Evolutionary conservation across 1,140 invertebrate species (phyloP), one percentile per base, ranked within the genome.

Genomic region (Eupristina koningsbergeri): DNA sequence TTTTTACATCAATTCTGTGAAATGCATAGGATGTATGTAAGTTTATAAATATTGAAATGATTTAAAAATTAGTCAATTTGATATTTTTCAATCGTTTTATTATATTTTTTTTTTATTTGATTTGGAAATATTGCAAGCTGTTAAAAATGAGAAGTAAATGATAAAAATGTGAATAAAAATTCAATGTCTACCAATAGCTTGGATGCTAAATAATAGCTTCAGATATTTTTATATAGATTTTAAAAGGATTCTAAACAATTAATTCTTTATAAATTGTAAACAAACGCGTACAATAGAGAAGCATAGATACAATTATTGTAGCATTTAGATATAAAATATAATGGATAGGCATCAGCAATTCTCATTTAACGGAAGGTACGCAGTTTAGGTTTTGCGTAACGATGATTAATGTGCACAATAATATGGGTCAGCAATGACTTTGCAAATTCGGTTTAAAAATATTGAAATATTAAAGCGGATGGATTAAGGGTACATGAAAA

Each of bases 381-480:
- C 36, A 11, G 36, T n/a, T 71, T 71, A 71, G 15, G 36, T 71
- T 41, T 71, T n/a, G 7, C 29, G 5, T 71, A 39, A 41, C 26
- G 67, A 71, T 41, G 39, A 71, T 71, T 71, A 71, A 71, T 71
- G 39, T 31, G 22, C 39, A n/a, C n/a, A 7, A 11, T 71, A 41
- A 69, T 67, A 11, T 71, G 26, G 36, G 67, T 41, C 39, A 71
- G 22, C 6, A 71, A 71, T 41, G 67, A 41, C 39, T 71, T 0
- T 11, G 67, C 26, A 13, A 71, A 41, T 71, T 41, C n/a, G 3
- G 39, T 41, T n/a, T 41, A 6, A 41, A 71, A n/a, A 71, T 71
- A 71, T 71, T 71, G 67, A 41, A 71, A 71, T 39, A 9, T 71
- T 36, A 36, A 71, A 71, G 67, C 26, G 26, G 53, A 58, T 58